Evolutionary conservation across 2,888 invertebrate genomes (phyloP), one percentile per base, ranked within the genome.

Genomic region (Volucella inanis): DNA sequence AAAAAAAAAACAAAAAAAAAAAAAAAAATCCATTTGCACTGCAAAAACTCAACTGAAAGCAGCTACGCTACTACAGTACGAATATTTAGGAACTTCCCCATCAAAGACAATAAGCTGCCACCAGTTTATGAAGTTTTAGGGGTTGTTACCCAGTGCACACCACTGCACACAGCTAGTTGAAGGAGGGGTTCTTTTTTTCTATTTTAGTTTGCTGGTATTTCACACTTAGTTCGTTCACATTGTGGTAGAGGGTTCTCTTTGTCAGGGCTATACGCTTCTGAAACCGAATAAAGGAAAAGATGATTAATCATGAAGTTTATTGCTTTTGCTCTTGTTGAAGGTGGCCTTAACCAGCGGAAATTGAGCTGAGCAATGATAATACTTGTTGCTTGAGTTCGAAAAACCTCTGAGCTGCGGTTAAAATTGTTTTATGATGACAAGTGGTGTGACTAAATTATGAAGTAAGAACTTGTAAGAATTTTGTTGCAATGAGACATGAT

Each of bases 251-350:
- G 57, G 14, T 52, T 55, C 72, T 38, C 45, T 68, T 80, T 71
- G 71, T 59, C 39, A 47, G 6, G 31, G 59, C 47, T 12, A 47
- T 62, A 52, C 41, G 47, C 22, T 49, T 15, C 14, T 50, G 38
- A 38, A 67, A 62, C 18, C 12, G 55, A 77, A 71, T 31, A 76
- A 81, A 65, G 68, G 64, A 59, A 67, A 68, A 72, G 67, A 81
- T 77, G 76, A 85, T 85, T 85, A 85, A 85, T 85, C 77, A 72
- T 81, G 85, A 81, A 85, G 81, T 81, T 85, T 85, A 85, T 85
- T 85, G 81, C 84, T 80, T 70, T 67, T 62, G 45, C 45, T 68
- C 11, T 52, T 52, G 71, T 49, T 57, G 49, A 68, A 62, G 55
- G 59, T 31, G 59, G 41, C 22, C 45, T 67, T 67, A 55, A 77